Conservation (phyloP, 30 jellyfish, hydroid and myxozoan genomes). For the Chrysaora quinquecirrha region DNA sequence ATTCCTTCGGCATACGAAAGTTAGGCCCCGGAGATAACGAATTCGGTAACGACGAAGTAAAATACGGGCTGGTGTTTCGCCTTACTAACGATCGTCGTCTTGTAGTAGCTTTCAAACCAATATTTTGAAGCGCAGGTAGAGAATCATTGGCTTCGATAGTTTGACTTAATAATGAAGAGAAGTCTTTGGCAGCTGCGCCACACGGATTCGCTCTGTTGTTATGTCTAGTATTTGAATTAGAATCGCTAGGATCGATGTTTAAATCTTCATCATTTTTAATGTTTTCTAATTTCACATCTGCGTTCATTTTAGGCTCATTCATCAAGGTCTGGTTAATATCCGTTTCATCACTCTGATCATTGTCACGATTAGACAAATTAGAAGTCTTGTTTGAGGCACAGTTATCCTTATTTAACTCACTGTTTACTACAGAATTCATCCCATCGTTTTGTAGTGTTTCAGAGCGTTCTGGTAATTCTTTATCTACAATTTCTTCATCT, state of each 20-base stretch:
- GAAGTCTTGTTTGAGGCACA: too few species aligned
- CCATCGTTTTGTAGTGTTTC: too few species aligned
- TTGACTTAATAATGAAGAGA: neutral
- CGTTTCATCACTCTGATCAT: neutral
- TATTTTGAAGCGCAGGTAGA: neutral
- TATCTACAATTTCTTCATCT: neutral
- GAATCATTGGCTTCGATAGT: neutral
- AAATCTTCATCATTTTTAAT: neutral
- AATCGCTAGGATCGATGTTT: neutral
- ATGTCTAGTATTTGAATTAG: neutral
- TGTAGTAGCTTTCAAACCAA: slow-evolving; percentile 7
- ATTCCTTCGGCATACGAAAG: slow-evolving; percentile 75
- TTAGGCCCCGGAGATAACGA: slow-evolving; percentile 39
- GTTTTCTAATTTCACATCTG: neutral
- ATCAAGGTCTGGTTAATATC: neutral
- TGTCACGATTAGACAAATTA: too few species aligned
- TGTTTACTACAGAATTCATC: too few species aligned
- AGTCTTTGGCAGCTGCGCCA: neutral
- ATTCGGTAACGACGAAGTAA: slow-evolving; percentile 15
- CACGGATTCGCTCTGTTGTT: neutral
- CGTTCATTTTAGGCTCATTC: neutral
- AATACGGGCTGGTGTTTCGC: slow-evolving; percentile 38
- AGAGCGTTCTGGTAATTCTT: too few species aligned
- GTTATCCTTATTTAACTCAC: too few species aligned
- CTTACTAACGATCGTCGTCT: slow-evolving; percentile 27